Evolutionary conservation across 2,888 invertebrate species (phyloP), one percentile per base, ranked within the genome.

Genomic region (Tricholauxania praeusta): DNA sequence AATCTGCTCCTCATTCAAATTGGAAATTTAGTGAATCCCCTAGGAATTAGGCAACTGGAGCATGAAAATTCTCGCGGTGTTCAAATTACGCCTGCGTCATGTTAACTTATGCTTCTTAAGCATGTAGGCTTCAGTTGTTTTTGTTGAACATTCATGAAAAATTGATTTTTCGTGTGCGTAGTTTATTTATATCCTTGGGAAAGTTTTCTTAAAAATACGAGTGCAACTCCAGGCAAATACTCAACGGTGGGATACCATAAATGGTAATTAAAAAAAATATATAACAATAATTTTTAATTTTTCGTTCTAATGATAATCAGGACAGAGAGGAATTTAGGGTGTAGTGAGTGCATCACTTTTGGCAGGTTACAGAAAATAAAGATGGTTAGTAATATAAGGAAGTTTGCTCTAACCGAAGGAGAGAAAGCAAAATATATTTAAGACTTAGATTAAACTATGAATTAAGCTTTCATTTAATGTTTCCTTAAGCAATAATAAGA

Each of bases 181-280:
- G 78, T 79, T 80, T 68, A 47, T 67, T 79, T 80, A 83, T 80
- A 83, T 82, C 81, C 82, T 80, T 83, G 83, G 79, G 82, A 82
- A 82, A 79, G 52, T 71, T 47, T 12, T 55, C 17, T n/a, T 12
- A n/a, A 62, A n/a, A 15, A 1, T 39, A 28, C 22, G 12, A 60
- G 3, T 60, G 5, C 2, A 39, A 62, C 15, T n/a, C 28, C 28
- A 62, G n/a, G 3, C 10, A 47, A 28, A 57, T n/a, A 10, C 10
- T 17, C 15, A 10, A 62, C 17, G 17, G n/a, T 17, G 62, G 10
- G 47, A 19, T 28, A 47, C 52, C 10, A 47, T 48, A 19, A n/a
- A 62, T 28, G 39, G 39, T 39, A 39, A 48, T 48, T 19, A 48
- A 47, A 63, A 47, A 63, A 19, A 48, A 63, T 4, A 28, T 28